Evolutionary conservation across 2,797 vertebrate genomes (phyloP).

Genomic region (Notolepis coatsorum): DNA sequence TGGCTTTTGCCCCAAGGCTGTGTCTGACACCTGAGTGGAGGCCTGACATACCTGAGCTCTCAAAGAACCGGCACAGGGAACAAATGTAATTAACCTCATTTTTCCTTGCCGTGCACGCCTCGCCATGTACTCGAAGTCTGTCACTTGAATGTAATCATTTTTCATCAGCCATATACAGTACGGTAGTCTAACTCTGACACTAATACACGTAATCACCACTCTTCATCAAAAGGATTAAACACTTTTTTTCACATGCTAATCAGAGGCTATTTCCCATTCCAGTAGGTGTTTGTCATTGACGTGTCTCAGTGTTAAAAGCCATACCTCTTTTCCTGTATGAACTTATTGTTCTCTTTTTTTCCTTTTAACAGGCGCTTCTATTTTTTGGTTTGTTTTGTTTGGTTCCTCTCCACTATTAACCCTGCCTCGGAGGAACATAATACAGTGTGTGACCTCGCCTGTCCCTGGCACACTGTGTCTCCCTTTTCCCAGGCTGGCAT

Average conservation of each 20-base stretch:
- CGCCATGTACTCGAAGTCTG: neutral
- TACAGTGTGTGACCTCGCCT: constrained; percentile 50
- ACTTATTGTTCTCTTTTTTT: constrained; percentile 34
- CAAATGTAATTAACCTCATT: constrained; percentile 25
- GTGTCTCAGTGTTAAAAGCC: too few species aligned
- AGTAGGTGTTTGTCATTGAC: too few species aligned
- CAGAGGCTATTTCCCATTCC: too few species aligned
- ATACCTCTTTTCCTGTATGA: too few species aligned
- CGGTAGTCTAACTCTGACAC: too few species aligned
- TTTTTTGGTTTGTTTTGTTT: neutral
- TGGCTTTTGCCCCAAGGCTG: constrained; percentile 22
- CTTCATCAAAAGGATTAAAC: too few species aligned
- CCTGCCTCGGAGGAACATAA: constrained; percentile 46
- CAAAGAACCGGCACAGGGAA: constrained; percentile 23
- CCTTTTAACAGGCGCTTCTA: neutral
- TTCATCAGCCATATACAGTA: too few species aligned
- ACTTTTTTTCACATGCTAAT: too few species aligned
- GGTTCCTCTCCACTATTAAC: constrained; percentile 35
- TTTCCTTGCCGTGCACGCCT: neutral
- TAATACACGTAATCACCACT: too few species aligned
- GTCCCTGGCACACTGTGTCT: constrained; percentile 44
- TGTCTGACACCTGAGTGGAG: constrained; percentile 28
- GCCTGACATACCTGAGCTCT: constrained; percentile 15
- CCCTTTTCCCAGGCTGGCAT: constrained; percentile 64
- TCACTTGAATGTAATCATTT: too few species aligned